Evolutionary conservation across 2,888 invertebrate species (phyloP), one percentile per base, ranked within the genome.

Genomic region (Tuta absoluta): DNA sequence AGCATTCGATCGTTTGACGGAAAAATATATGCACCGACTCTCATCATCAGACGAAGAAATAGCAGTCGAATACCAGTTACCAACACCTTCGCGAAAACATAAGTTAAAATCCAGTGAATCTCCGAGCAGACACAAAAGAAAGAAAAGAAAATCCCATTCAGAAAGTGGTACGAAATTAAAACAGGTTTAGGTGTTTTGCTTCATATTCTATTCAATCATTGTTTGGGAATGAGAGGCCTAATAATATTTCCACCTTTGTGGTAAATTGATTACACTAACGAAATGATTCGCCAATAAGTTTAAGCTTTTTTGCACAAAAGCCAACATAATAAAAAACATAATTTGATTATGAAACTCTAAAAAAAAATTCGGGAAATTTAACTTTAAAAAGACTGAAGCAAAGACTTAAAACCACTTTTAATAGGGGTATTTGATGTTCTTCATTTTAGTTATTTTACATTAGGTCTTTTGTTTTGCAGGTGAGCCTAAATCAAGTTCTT

Each of bases 21-120:
- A 96, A 79, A 95, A 96, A 76, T 97, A 96, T 83, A 93, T 97
- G 69, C 96, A 96, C 80, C 94, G 95, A 74, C 93, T 96, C 69
- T 94, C 95, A 11, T 95, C 95, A 0, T 96, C 96, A 24, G 97
- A 97, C 78, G 95, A 95, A 80, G 95, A 95, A 82, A 94, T 94
- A 64, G 94, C 94, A 66, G 93, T 95, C 3, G 95, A 95, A 79
- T 95, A 93, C 84, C 93, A 84, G 86, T 82, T 84, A 73, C 92
- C 78, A 71, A 93, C 88, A 68, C 92, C 84, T 67, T 87, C 86
- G 17, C 80, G 90, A 23, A 90, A 91, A 72, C 91, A 92, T 71
- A 88, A 91, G 73, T 71, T 89, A 57, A 87, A 89, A 76, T 66
- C 79, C 23, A 84, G 80, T 67, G 88, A 90, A 77, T 86, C 88